Percentiles rank a stretch among this genome's conserved stretches.
Conservation (phyloP, 2,113 vertebrate species). For the Anolis sagrei region DNA sequence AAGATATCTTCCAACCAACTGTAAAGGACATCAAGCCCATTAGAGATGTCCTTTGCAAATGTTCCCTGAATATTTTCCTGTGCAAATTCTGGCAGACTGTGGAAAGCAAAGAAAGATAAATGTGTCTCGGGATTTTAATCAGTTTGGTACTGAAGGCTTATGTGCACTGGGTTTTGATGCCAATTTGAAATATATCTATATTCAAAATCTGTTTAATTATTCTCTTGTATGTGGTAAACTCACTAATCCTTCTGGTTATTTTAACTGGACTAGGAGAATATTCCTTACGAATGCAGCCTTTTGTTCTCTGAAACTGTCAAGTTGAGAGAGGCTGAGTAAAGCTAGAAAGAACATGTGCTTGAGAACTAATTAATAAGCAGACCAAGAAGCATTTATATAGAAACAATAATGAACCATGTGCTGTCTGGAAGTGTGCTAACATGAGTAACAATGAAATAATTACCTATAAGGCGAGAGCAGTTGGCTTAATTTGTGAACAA, state of each 20-base stretch:
- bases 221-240: background rate
- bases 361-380: constrained; percentile 8
- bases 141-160: background rate
- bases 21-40: background rate
- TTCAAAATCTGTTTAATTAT: constrained; percentile 26
- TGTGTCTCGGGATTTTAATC: background rate
- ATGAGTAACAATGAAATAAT: background rate
- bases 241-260: background rate
- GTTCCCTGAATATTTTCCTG: background rate
- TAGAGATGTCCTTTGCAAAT: background rate
- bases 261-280: background rate
- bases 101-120: constrained; percentile 4
- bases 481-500: background rate
- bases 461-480: background rate
- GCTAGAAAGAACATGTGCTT: constrained; percentile 6
- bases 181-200: constrained; percentile 12
- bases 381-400: background rate
- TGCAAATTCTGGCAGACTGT: background rate
- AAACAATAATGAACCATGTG: background rate
- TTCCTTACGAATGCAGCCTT: background rate
- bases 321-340: background rate
- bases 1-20: background rate
- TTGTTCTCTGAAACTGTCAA: constrained; percentile 4
- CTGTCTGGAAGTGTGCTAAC: background rate
- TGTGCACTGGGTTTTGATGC: background rate